phyloP scores from a whole-genome alignment of 2,113 vertebrate species.

The Lepus timidus region DNA sequence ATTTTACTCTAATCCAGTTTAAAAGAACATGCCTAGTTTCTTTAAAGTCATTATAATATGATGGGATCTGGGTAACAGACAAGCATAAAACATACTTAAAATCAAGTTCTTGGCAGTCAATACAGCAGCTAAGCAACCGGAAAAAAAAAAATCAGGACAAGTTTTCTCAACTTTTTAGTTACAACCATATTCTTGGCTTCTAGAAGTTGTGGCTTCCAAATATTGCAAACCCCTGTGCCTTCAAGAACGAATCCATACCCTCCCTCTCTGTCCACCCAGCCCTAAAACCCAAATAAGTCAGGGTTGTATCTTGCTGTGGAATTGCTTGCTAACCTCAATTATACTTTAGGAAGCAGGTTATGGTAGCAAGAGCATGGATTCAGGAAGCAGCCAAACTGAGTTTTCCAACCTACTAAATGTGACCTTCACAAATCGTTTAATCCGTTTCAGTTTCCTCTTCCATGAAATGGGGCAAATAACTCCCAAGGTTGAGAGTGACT shows the following conservation, averaged over 20 bases:
- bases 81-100: slow-evolving; percentile 54
- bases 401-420: slow-evolving; percentile 50
- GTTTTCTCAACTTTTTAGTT: slow-evolving; percentile 59
- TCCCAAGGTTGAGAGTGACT: background rate
- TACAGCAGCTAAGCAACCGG: slow-evolving; percentile 62
- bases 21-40: background rate
- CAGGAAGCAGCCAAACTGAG: background rate
- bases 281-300: slow-evolving; percentile 47
- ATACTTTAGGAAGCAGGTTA: background rate
- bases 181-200: slow-evolving; percentile 12
- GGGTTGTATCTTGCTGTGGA: background rate
- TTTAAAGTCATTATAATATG: slow-evolving; percentile 7
- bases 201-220: slow-evolving; percentile 32
- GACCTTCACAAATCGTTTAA: slow-evolving; percentile 33
- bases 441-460: background rate
- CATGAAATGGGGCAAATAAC: background rate
- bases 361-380: background rate
- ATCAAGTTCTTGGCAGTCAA: slow-evolving; percentile 62
- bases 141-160: slow-evolving; percentile 12
- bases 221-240: background rate
- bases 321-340: background rate
- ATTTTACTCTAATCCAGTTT: slow-evolving; percentile 35
- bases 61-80: background rate
- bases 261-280: background rate
- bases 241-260: background rate